phyloP scores from a whole-genome alignment of 2,113 vertebrate genomes.

The Xenopus tropicalis region UCB_Xtro_10.0 CM004446.2:78931001-78931500 shows the following conservation, averaged over 20 bases:
- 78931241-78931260: constrained; percentile 53
- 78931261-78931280: constrained; percentile 58
- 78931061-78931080: too few relatives aligned
- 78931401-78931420: constrained; percentile 44
- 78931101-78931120: not conserved
- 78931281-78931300: constrained; percentile 55
- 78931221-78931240: constrained; percentile 52
- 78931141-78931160: constrained; percentile 72
- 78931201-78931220: constrained; percentile 64
- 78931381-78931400: constrained; percentile 65
- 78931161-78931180: constrained; percentile 78
- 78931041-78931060: too few relatives aligned
- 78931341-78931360: constrained; percentile 52
- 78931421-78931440: constrained; percentile 55
- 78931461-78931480: constrained; percentile 57
- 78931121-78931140: constrained; percentile 68
- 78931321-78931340: constrained; percentile 59
- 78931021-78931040: too few relatives aligned
- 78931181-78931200: constrained; percentile 67
- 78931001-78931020: too few relatives aligned
- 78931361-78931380: constrained; percentile 60
- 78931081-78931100: too few relatives aligned
- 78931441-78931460: constrained; percentile 68
- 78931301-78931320: constrained; percentile 61
- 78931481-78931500: constrained; percentile 17